Percentiles rank a stretch among this genome's conserved stretches.
Conservation (phyloP, 1,140 invertebrate genomes). For the Saxidomus purpurata region DNA sequence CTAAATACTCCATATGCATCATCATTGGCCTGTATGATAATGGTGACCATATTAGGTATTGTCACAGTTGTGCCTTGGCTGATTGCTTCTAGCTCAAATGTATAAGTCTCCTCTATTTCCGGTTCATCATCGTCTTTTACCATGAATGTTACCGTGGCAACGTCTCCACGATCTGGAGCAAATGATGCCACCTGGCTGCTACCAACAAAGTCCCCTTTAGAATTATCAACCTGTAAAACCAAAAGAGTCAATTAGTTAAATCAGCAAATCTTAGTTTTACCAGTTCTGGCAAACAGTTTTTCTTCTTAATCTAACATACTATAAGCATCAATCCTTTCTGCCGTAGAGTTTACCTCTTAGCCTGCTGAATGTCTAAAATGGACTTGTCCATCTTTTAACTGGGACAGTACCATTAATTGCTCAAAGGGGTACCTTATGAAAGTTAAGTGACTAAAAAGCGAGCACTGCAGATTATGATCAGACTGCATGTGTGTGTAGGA, state of each 20-base stretch:
- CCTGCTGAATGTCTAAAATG: too few relatives aligned
- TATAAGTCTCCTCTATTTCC: slow-evolving; percentile 81
- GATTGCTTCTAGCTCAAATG: slow-evolving; percentile 73
- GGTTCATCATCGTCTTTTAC: slow-evolving; percentile 81
- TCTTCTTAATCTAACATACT: not conserved
- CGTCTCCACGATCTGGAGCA: slow-evolving; percentile 64
- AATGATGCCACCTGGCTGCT: slow-evolving; percentile 80
- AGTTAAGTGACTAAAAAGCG: too few relatives aligned
- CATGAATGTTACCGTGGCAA: slow-evolving; percentile 78
- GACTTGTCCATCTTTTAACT: too few relatives aligned
- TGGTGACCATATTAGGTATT: slow-evolving; percentile 68
- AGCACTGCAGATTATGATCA: too few relatives aligned
- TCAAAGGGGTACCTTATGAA: too few relatives aligned
- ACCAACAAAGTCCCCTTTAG: slow-evolving; percentile 79
- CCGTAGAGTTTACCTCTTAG: too few relatives aligned
- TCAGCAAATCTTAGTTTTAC: too few relatives aligned
- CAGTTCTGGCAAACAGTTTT: not conserved
- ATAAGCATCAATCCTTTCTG: too few relatives aligned
- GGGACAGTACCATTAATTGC: too few relatives aligned
- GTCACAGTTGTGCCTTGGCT: slow-evolving; percentile 65
- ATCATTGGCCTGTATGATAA: slow-evolving; percentile 84
- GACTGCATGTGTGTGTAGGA: too few relatives aligned
- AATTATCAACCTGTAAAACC: slow-evolving; percentile 73
- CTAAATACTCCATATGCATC: slow-evolving; percentile 84
- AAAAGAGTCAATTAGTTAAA: not conserved